Conservation (phyloP, 2,888 invertebrate genomes). For the Dolomedes plantarius region DNA sequence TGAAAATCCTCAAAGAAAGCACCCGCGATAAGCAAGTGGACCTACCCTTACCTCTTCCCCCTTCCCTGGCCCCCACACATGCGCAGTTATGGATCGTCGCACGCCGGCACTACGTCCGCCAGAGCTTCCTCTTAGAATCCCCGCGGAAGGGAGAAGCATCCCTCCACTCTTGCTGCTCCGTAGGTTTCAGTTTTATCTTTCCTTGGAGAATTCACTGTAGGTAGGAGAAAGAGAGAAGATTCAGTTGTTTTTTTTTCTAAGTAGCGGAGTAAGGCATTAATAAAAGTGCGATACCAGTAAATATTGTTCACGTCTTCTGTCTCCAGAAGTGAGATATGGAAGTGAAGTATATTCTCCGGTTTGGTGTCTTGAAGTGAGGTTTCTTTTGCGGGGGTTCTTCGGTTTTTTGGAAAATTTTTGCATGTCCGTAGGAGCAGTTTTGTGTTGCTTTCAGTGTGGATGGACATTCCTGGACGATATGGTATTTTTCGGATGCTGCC, state of each 20-base stretch:
- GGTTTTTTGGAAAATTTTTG: no score
- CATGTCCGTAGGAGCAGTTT: no score
- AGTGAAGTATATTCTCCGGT: no score
- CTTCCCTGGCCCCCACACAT: conserved; percentile 21
- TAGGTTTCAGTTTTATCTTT: conserved; percentile 13
- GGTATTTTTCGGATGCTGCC: background rate
- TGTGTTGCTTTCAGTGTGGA: background rate
- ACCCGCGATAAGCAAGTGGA: conserved; percentile 63
- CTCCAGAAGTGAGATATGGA: no score
- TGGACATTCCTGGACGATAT: background rate
- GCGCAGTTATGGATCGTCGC: conserved; percentile 22
- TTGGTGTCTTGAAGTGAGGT: no score
- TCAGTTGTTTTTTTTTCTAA: background rate
- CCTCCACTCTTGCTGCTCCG: conserved; percentile 23
- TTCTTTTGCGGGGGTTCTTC: no score
- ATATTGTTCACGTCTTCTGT: no score
- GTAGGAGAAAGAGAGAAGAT: background rate
- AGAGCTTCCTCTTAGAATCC: conserved; percentile 33
- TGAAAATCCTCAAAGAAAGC: conserved; percentile 12
- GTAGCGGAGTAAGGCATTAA: background rate
- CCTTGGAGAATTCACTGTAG: conserved; percentile 26
- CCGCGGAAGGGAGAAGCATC: conserved; percentile 35
- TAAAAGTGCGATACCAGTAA: background rate
- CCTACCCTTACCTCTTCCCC: conserved; percentile 33
- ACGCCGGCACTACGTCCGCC: conserved; percentile 26